Percentiles rank a stretch among this genome's conserved stretches.
phyloP scores from a whole-genome alignment of 2,797 vertebrate species.

The Eulemur rubriventer region DNA sequence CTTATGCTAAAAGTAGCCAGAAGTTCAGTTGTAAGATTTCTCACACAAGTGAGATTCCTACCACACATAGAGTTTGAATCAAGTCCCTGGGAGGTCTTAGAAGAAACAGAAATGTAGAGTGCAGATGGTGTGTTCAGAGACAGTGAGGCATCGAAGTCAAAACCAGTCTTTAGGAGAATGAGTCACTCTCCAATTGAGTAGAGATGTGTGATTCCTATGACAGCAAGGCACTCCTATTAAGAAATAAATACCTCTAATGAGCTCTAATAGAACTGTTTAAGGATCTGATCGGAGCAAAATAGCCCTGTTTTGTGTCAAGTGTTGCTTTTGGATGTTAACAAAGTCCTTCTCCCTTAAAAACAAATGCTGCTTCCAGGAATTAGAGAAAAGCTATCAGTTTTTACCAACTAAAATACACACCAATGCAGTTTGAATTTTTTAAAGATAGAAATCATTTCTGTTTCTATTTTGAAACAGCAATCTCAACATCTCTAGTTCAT shows the following conservation, averaged over 20 bases:
- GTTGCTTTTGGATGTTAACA: background rate
- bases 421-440: background rate
- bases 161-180: background rate
- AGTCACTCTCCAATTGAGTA: background rate
- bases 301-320: background rate
- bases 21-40: background rate
- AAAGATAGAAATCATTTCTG: background rate
- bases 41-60: background rate
- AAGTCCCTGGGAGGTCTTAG: background rate
- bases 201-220: background rate
- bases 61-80: background rate
- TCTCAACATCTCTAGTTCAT: background rate
- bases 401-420: background rate
- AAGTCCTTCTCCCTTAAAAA: background rate
- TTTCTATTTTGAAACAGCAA: background rate
- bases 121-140: background rate
- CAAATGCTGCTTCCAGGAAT: background rate
- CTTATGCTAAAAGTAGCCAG: background rate
- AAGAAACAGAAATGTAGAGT: background rate
- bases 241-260: background rate
- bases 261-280: background rate
- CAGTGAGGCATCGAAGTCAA: background rate
- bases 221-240: background rate
- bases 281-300: background rate
- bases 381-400: background rate